Percentiles rank a stretch among this genome's conserved stretches.
These are phyloP conservation scores for Terebella lapidaria DNA, from an alignment of 2,888 invertebrate species.

Conservation along the genomic window DNA sequence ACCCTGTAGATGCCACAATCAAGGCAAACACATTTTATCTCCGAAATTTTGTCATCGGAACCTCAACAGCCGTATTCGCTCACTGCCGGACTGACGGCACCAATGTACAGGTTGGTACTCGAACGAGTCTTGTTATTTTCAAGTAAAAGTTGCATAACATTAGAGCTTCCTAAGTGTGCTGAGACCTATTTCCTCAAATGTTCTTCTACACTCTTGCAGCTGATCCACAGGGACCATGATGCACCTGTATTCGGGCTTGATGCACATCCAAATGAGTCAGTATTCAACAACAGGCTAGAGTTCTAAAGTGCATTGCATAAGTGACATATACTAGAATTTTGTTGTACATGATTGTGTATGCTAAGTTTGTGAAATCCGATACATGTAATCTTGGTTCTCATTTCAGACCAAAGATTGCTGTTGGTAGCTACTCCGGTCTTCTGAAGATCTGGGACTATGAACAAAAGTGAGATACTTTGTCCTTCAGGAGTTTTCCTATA, in stretches of 20 bases:
- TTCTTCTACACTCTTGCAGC: too few relatives aligned
- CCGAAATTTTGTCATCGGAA: constrained; percentile 50
- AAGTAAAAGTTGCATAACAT: too few relatives aligned
- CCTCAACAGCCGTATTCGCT: constrained; percentile 46
- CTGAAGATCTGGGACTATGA: constrained; percentile 52
- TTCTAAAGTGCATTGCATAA: too few relatives aligned
- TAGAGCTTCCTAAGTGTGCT: too few relatives aligned
- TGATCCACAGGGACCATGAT: constrained; percentile 51
- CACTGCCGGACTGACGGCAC: constrained; percentile 47
- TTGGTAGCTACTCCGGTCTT: constrained; percentile 50
- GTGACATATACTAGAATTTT: too few relatives aligned
- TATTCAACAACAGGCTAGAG: background rate
- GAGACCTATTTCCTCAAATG: too few relatives aligned
- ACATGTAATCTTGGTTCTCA: too few relatives aligned
- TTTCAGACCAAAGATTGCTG: constrained; percentile 45
- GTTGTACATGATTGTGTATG: too few relatives aligned
- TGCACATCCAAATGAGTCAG: constrained; percentile 14
- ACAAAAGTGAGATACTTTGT: constrained; percentile 36
- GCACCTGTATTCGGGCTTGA: constrained; percentile 44
- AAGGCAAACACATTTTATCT: constrained; percentile 43
- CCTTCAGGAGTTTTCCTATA: background rate
- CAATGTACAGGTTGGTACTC: constrained; percentile 38
- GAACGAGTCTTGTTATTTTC: too few relatives aligned
- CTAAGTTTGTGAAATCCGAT: too few relatives aligned
- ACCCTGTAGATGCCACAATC: constrained; percentile 50